phyloP scores from a whole-genome alignment of 2,888 invertebrate genomes.

The Zygothrica quintamaculata region DNA sequence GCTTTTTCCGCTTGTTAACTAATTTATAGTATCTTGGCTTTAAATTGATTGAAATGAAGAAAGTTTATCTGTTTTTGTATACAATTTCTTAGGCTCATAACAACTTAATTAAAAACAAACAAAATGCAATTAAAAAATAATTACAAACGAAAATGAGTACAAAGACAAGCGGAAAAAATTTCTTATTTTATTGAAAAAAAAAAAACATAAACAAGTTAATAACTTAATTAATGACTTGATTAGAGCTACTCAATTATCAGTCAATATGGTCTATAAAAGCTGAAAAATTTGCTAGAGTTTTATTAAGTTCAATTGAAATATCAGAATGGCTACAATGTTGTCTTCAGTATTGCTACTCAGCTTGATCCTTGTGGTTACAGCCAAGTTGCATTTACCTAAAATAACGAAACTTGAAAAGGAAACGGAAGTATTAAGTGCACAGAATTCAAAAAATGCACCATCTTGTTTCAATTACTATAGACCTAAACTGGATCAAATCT shows the following conservation, averaged over 20 bases:
- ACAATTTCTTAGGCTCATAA: too few species aligned
- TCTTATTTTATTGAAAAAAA: slow-evolving; percentile 20
- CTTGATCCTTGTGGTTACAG: slow-evolving; percentile 30
- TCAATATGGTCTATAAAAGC: slow-evolving; percentile 30
- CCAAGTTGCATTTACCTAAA: slow-evolving; percentile 30
- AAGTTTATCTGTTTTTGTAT: too few species aligned
- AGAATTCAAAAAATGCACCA: slow-evolving; percentile 23
- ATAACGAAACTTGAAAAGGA: slow-evolving; percentile 36
- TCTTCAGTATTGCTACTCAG: slow-evolving; percentile 29
- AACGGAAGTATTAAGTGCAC: slow-evolving; percentile 31
- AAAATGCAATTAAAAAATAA: too few species aligned
- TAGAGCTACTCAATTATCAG: not conserved
- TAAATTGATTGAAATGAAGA: too few species aligned
- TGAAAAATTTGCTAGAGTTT: not conserved
- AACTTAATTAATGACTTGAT: slow-evolving; percentile 4
- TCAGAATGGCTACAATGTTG: slow-evolving; percentile 31
- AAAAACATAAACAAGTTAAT: slow-evolving; percentile 4
- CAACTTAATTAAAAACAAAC: too few species aligned
- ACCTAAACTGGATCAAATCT: slow-evolving; percentile 27
- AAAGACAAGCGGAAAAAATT: too few species aligned
- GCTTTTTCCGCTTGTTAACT: too few species aligned
- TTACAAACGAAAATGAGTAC: too few species aligned
- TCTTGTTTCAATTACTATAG: slow-evolving; percentile 30
- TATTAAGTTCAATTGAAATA: slow-evolving; percentile 11
- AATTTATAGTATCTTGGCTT: too few species aligned